Percentiles rank a stretch among this genome's conserved stretches.
These are phyloP conservation scores for Drosophila parabipectinata DNA, from an alignment of 1,140 invertebrate genomes.

Conservation along the genomic window DNA sequence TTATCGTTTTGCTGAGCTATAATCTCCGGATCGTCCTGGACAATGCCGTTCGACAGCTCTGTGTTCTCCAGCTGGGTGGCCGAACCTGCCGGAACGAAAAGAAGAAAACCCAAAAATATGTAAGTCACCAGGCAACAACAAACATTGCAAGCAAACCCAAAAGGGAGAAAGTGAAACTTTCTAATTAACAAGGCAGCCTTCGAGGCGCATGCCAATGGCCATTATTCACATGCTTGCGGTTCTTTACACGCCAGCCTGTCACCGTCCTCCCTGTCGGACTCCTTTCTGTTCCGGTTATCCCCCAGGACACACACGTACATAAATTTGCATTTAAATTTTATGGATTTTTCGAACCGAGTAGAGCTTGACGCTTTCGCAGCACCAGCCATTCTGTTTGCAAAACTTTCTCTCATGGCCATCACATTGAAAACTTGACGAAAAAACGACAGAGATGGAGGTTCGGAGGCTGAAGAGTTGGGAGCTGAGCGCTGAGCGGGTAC, in stretches of 20 bases:
- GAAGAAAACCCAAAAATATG: conserved; percentile 1
- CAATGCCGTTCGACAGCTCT: conserved; percentile 84
- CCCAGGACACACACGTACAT: conserved; percentile 61
- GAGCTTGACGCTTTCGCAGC: conserved; percentile 1
- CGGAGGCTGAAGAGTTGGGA: neutral
- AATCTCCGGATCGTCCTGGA: conserved; percentile 89
- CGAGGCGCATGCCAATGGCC: conserved; percentile 38
- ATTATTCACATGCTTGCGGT: conserved; percentile 63
- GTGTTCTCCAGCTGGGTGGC: conserved; percentile 80
- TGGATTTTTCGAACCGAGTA: conserved; percentile 54
- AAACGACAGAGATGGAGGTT: neutral
- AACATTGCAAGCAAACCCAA: neutral
- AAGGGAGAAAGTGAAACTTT: conserved; percentile 45
- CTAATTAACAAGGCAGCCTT: conserved; percentile 61
- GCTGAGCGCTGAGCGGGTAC: neutral
- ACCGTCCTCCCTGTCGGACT: neutral
- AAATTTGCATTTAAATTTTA: conserved; percentile 81
- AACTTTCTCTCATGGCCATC: conserved; percentile 31
- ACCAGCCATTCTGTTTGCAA: neutral
- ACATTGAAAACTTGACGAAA: conserved; percentile 42
- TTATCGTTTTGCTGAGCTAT: conserved; percentile 92
- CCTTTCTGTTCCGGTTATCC: conserved; percentile 8
- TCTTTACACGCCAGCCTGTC: conserved; percentile 40
- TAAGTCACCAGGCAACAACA: conserved; percentile 13
- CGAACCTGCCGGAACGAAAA: conserved; percentile 74